Evolutionary conservation across 2,888 invertebrate genomes (phyloP).

Genomic region (Mesorhabditis belari): DNA sequence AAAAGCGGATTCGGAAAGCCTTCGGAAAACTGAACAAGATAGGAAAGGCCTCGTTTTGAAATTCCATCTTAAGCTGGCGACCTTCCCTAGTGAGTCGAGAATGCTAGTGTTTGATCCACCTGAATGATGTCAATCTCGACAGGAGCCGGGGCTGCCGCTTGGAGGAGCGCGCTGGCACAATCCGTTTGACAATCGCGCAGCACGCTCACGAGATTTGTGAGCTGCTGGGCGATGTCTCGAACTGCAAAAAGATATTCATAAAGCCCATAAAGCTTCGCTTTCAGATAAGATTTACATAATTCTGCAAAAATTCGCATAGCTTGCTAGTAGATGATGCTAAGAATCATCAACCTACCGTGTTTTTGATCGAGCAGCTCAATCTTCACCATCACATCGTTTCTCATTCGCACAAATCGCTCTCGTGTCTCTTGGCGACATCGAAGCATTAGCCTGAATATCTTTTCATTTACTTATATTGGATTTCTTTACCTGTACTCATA

Average conservation of each 20-base stretch:
- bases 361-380: conserved; percentile 94
- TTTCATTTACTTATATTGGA: not conserved
- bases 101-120: too few relatives aligned
- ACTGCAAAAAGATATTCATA: conserved; percentile 57
- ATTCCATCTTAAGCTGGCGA: too few relatives aligned
- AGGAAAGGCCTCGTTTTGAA: too few relatives aligned
- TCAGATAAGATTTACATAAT: not conserved
- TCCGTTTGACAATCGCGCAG: conserved; percentile 72
- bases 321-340: not conserved
- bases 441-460: conserved; percentile 68
- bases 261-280: not conserved
- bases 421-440: conserved; percentile 92
- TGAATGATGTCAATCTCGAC: conserved; percentile 34
- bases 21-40: too few relatives aligned
- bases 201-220: conserved; percentile 74
- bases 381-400: conserved; percentile 77
- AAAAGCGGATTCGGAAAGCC: too few relatives aligned
- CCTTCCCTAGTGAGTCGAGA: too few relatives aligned
- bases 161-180: conserved; percentile 50
- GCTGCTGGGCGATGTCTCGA: conserved; percentile 75
- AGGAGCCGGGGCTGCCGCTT: conserved; percentile 20
- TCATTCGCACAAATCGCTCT: conserved; percentile 70
- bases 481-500: conserved; percentile 80
- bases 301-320: conserved; percentile 2
- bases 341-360: conserved; percentile 63